Conservation (phyloP, 2,113 vertebrate genomes). For the Bubo blakistoni region DNA sequence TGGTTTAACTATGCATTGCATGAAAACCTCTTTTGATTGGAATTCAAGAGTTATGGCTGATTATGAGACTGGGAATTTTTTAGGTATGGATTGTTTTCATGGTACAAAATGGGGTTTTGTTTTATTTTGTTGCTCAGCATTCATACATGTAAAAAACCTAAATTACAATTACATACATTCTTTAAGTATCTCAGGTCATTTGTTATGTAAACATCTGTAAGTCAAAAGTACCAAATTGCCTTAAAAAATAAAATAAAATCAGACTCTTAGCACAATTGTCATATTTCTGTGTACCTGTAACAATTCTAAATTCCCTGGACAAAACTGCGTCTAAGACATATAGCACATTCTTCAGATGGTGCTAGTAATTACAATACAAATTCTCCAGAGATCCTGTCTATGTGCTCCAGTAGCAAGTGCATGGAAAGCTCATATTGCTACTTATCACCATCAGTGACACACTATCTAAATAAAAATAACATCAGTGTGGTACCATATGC, state of each 20-base stretch:
- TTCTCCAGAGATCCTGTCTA: background rate
- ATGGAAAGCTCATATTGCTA: background rate
- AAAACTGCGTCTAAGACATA: background rate
- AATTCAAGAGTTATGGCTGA: background rate
- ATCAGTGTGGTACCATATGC: background rate
- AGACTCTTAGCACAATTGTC: background rate
- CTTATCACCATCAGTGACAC: background rate
- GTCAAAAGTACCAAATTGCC: background rate
- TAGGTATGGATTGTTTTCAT: background rate
- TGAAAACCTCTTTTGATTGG: background rate
- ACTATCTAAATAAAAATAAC: background rate
- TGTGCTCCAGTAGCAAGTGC: background rate
- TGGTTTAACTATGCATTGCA: background rate
- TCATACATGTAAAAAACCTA: background rate
- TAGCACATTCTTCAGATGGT: background rate
- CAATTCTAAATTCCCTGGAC: background rate
- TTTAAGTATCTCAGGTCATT: background rate
- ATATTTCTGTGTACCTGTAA: background rate
- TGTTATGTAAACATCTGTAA: background rate
- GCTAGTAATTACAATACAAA: background rate
- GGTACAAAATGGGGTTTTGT: too few species aligned
- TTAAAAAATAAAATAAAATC: background rate
- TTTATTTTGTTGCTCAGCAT: background rate
- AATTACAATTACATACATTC: background rate
- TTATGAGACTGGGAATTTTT: background rate